These are phyloP conservation scores for Oreohelix idahoensis DNA, from an alignment of 1,140 invertebrate species.

Conservation along the genomic window DNA sequence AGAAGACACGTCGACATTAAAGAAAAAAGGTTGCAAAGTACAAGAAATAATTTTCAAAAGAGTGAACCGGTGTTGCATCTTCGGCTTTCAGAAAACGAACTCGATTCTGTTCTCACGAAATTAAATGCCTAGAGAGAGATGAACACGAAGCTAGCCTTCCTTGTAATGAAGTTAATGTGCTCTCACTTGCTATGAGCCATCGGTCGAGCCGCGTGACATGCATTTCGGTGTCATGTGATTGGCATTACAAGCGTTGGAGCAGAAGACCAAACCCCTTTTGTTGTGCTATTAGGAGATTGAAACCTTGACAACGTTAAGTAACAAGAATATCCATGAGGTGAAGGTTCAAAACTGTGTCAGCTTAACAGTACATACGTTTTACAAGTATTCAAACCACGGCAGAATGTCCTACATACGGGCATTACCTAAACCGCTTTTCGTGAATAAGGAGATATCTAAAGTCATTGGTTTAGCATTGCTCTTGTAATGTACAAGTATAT, in stretches of 20 bases:
- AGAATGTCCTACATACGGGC: too few relatives aligned
- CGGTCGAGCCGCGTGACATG: not conserved
- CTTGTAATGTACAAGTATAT: too few relatives aligned
- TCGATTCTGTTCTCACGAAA: slow-evolving; percentile 14
- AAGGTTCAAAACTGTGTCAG: too few relatives aligned
- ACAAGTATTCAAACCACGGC: too few relatives aligned
- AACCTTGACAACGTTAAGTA: not conserved
- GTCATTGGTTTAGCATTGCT: too few relatives aligned
- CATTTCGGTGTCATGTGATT: not conserved
- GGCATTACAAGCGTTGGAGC: not conserved
- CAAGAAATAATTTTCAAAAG: not conserved
- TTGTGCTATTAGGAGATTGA: not conserved
- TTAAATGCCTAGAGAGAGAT: not conserved
- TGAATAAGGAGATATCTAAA: too few relatives aligned
- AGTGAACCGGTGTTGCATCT: not conserved
- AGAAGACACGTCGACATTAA: too few relatives aligned
- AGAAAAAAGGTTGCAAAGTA: not conserved
- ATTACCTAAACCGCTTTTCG: too few relatives aligned
- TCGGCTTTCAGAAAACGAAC: not conserved
- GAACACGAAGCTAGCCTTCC: not conserved
- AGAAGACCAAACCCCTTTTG: not conserved
- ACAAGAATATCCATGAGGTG: not conserved
- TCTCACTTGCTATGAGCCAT: not conserved
- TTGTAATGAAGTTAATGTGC: slow-evolving; percentile 12
- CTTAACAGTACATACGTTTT: too few relatives aligned